Evolutionary conservation across 2,797 vertebrate species (phyloP), one percentile per base, ranked within the genome.

Genomic region (Myripristis murdjan): DNA sequence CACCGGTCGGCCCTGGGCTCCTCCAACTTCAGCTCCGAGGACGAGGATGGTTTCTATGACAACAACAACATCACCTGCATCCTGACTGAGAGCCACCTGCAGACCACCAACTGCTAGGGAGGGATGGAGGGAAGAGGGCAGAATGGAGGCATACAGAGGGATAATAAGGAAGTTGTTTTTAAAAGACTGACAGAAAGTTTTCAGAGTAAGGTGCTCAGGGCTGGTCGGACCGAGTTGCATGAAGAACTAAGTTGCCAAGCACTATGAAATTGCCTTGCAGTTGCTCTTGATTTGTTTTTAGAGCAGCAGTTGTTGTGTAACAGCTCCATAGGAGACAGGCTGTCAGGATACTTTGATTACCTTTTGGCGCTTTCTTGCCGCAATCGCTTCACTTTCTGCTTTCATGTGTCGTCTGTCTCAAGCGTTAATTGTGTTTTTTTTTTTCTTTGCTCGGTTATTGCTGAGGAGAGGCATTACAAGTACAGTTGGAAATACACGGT

Each of bases 21-120:
- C 12, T 79, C 92, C 46, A 46, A 79, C 47, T 68, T 97, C 6
- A 98, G 97, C 90, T 98, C 97, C 0, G 97, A 98, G 0, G 97
- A 98, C 1, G 97, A 98, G 0, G 97, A 97, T 9, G 68, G 88
- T 0, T 79, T 93, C 63, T 96, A 94, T 0, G 95, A 96, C 33
- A 77, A 91, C 1, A 94, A 89, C 28, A 95, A 92, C 88, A 93
- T 97, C 3, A 70, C 94, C 3, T 95, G 96, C 1, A 81, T 96
- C 67, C 92, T 97, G 54, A 95, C 89, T 0, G 96, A 98, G 82
- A 91, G 92, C 39, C 94, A 95, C 75, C 93, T 96, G 1, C 96
- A 96, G 85, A 95, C 94, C 77, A 94, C 90, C 82, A 96, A 93
- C 73, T 95, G 95, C 86, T 97, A 90, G 73, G 70, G 16, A 33